phyloP scores from a whole-genome alignment of 1,140 invertebrate species.

The Ostrea edulis region DNA sequence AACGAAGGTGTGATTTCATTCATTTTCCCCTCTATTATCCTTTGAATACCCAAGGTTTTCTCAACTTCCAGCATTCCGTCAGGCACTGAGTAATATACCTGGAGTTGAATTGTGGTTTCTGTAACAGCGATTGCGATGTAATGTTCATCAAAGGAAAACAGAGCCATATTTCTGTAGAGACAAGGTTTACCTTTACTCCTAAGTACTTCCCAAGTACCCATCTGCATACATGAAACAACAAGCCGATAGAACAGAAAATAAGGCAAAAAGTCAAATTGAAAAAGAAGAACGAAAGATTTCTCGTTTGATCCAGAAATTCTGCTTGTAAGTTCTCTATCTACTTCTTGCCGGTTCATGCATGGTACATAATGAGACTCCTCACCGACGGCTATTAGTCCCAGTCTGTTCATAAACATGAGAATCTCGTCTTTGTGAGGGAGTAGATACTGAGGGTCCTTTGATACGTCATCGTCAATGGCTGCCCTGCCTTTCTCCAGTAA shows the following conservation, averaged over 20 bases:
- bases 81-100: background rate
- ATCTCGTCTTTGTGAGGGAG: background rate
- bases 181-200: background rate
- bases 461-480: too few species aligned
- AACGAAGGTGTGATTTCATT: background rate
- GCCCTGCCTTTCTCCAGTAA: too few species aligned
- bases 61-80: background rate
- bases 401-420: background rate
- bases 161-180: background rate
- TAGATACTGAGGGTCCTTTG: background rate
- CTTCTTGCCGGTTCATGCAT: background rate
- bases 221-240: background rate
- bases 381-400: background rate
- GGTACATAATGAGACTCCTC: background rate
- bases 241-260: background rate
- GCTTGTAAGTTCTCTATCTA: background rate
- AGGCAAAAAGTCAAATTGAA: background rate
- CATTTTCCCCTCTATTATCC: background rate
- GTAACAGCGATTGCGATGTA: background rate
- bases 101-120: background rate
- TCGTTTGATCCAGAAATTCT: background rate
- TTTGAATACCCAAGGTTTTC: background rate
- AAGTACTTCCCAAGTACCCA: background rate
- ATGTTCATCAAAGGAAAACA: background rate
- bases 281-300: background rate